Conservation (phyloP, 2,113 vertebrate genomes). For the Gymnogyps californianus region DNA sequence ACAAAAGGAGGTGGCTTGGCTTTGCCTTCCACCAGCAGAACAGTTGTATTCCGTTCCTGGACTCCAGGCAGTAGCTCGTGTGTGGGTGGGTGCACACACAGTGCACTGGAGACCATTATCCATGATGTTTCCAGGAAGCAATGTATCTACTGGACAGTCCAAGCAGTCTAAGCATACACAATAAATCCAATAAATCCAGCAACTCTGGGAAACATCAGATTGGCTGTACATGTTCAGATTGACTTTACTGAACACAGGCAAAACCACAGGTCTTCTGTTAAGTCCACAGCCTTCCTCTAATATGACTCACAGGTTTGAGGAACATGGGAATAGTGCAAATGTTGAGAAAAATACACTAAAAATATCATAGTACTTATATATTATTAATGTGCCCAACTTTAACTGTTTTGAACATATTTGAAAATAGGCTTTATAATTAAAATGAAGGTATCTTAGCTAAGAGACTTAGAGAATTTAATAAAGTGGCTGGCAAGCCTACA, state of each 20-base stretch:
- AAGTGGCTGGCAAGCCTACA: neutral
- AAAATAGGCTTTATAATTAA: neutral
- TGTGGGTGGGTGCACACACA: neutral
- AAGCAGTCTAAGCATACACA: neutral
- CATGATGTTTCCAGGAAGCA: neutral
- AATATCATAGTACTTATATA: neutral
- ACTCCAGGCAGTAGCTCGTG: neutral
- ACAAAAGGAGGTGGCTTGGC: neutral
- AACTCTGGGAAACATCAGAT: neutral
- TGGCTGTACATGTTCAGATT: neutral
- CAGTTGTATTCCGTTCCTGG: neutral
- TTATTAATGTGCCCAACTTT: neutral
- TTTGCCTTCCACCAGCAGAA: neutral
- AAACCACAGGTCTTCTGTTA: neutral
- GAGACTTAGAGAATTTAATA: slow-evolving; percentile 28
- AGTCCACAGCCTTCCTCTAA: neutral
- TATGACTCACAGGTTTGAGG: neutral
- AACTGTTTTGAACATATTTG: neutral
- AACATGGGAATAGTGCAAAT: neutral
- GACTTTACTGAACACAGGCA: neutral
- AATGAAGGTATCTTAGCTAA: neutral
- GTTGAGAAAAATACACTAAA: neutral
- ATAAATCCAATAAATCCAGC: neutral
- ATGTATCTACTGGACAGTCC: neutral
- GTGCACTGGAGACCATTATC: neutral